phyloP scores from a whole-genome alignment of 2,888 invertebrate genomes.

The Chaetoderma sp. region DNA sequence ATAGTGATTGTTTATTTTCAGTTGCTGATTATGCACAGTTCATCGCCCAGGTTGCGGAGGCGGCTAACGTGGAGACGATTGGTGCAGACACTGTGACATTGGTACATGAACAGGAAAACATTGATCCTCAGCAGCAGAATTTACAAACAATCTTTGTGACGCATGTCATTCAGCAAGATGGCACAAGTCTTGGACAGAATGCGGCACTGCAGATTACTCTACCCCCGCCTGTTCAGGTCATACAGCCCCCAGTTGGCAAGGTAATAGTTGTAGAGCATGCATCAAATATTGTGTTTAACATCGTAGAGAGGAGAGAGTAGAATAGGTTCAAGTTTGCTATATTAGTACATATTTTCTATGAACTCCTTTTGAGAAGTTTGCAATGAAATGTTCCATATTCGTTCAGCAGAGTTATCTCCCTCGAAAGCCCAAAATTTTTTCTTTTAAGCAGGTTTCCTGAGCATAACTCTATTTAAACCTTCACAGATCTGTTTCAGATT shows the following conservation, averaged over 20 bases:
- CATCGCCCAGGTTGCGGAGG: constrained; percentile 43
- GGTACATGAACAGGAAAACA: not conserved
- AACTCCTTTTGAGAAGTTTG: no score
- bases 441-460: no score
- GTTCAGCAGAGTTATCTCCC: no score
- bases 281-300: not conserved
- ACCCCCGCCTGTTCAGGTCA: not conserved
- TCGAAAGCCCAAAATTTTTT: no score
- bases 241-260: not conserved
- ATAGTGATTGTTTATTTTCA: constrained; percentile 11
- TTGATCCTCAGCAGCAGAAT: constrained; percentile 5
- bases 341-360: no score
- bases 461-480: no score
- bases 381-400: no score
- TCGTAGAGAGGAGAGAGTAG: no score
- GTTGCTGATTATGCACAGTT: constrained; percentile 56
- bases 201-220: not conserved
- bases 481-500: no score
- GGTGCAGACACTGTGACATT: constrained; percentile 31
- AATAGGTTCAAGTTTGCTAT: no score
- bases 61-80: constrained; percentile 38
- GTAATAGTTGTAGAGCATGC: constrained; percentile 7
- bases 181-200: constrained; percentile 42
- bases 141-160: constrained; percentile 37
- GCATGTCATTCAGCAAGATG: constrained; percentile 46